These are phyloP conservation scores for Amyelois transitella DNA, from an alignment of 1,140 invertebrate species.

Conservation along the genomic window DNA sequence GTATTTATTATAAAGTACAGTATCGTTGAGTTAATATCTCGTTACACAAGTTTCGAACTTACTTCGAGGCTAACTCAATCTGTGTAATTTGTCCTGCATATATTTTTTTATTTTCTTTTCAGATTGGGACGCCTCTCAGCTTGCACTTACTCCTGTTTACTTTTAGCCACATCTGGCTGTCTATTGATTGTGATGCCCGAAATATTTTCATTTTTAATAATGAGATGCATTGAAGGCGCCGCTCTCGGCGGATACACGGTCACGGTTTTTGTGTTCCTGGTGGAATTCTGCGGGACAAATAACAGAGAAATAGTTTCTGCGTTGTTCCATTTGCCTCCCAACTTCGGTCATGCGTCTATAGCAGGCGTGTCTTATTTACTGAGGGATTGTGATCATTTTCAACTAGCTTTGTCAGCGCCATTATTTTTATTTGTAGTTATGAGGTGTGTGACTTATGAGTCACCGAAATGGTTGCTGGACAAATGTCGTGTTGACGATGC, in stretches of 20 bases:
- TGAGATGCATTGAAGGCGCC: slow-evolving; percentile 41
- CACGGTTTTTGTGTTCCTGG: slow-evolving; percentile 37
- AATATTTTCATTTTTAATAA: slow-evolving; percentile 21
- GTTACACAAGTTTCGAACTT: too few relatives aligned
- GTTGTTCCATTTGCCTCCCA: slow-evolving; percentile 42
- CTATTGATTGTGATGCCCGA: slow-evolving; percentile 37
- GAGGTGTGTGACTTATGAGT: slow-evolving; percentile 39
- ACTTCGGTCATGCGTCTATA: slow-evolving; percentile 40
- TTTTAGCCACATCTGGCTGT: slow-evolving; percentile 29
- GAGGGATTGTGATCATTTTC: slow-evolving; percentile 40
- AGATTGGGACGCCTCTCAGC: slow-evolving; percentile 40
- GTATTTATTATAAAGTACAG: too few relatives aligned
- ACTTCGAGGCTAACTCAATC: too few relatives aligned
- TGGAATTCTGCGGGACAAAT: slow-evolving; percentile 36
- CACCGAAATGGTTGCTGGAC: slow-evolving; percentile 55
- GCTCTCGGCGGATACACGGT: slow-evolving; percentile 45
- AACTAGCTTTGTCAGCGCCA: slow-evolving; percentile 45
- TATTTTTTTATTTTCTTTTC: slow-evolving; percentile 6
- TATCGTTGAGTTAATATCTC: too few relatives aligned
- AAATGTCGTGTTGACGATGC: slow-evolving; percentile 30
- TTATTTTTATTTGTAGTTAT: slow-evolving; percentile 29
- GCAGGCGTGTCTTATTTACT: slow-evolving; percentile 45
- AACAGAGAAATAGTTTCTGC: slow-evolving; percentile 44
- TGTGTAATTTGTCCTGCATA: neutral
- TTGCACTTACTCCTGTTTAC: slow-evolving; percentile 26